Percentiles rank a stretch among this genome's conserved stretches.
phyloP scores from a whole-genome alignment of 2,888 invertebrate genomes.

The Apodemia mormo region DNA sequence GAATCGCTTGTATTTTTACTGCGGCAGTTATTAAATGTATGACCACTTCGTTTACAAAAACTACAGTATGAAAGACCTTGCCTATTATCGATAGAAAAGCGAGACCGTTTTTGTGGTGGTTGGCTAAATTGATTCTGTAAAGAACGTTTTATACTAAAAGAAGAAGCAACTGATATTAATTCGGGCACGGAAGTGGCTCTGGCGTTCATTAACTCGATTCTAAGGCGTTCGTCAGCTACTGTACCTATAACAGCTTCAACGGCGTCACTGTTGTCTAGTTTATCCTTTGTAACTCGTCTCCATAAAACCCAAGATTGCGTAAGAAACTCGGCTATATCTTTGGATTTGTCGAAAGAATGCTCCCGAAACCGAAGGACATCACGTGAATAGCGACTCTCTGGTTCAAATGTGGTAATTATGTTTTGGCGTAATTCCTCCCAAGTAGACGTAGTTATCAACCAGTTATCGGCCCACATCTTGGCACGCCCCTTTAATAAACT shows the following conservation, averaged over 20 bases:
- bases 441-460: conserved; percentile 38
- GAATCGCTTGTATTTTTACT: too few relatives aligned
- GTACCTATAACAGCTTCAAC: conserved; percentile 16
- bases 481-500: conserved; percentile 42
- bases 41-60: too few relatives aligned
- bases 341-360: conserved; percentile 25
- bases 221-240: too few relatives aligned
- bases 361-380: conserved; percentile 39
- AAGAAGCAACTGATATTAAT: conserved; percentile 40
- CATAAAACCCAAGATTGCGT: conserved; percentile 42
- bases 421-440: conserved; percentile 38
- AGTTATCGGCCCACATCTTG: conserved; percentile 40
- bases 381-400: conserved; percentile 41
- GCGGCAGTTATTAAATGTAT: too few relatives aligned
- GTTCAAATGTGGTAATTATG: conserved; percentile 36
- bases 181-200: conserved; percentile 28
- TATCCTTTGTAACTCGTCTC: conserved; percentile 41
- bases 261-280: conserved; percentile 35
- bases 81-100: too few relatives aligned
- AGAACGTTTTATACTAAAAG: conserved; percentile 24
- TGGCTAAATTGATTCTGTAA: too few relatives aligned
- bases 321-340: conserved; percentile 40
- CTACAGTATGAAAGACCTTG: too few relatives aligned
- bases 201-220: conserved; percentile 34
- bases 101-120: too few relatives aligned